Conservation (phyloP, 2,888 invertebrate genomes). For the Xestobium rufovillosum region DNA sequence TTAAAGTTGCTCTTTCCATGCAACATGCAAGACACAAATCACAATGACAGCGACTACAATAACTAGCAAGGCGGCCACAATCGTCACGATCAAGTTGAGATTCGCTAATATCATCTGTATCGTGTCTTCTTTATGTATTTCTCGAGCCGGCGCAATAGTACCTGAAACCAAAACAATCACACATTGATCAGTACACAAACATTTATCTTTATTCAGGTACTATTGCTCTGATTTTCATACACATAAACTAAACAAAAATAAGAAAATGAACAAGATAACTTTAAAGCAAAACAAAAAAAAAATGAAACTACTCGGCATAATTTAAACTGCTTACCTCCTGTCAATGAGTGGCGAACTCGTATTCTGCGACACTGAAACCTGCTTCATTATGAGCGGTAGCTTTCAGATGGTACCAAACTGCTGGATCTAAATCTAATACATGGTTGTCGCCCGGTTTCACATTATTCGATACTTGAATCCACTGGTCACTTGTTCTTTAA, state of each 20-base stretch:
- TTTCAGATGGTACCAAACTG: slow-evolving; percentile 86
- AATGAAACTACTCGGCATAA: neutral
- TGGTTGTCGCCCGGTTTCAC: slow-evolving; percentile 86
- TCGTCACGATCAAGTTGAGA: slow-evolving; percentile 88
- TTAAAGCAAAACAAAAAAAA: slow-evolving; percentile 9
- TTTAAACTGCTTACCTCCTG: slow-evolving; percentile 72
- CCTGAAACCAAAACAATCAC: slow-evolving; percentile 89
- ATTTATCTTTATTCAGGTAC: slow-evolving; percentile 46
- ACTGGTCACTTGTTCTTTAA: slow-evolving; percentile 73
- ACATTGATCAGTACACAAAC: too few relatives aligned
- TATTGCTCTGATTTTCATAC: slow-evolving; percentile 39
- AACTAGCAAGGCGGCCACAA: slow-evolving; percentile 85
- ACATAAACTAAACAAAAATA: slow-evolving; percentile 7
- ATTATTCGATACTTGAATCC: slow-evolving; percentile 91
- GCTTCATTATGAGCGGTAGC: slow-evolving; percentile 94
- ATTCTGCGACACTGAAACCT: slow-evolving; percentile 90
- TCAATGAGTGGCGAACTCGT: slow-evolving; percentile 90
- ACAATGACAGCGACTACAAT: slow-evolving; percentile 89
- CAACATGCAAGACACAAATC: slow-evolving; percentile 85
- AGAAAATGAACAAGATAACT: slow-evolving; percentile 16
- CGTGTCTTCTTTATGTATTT: slow-evolving; percentile 77
- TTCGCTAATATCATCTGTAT: slow-evolving; percentile 83
- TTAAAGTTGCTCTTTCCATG: slow-evolving; percentile 74
- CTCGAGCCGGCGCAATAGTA: slow-evolving; percentile 88
- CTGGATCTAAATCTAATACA: slow-evolving; percentile 84